Evolutionary conservation across 2,797 vertebrate genomes (phyloP).

Genomic region (Pachyuromys duprasi): DNA sequence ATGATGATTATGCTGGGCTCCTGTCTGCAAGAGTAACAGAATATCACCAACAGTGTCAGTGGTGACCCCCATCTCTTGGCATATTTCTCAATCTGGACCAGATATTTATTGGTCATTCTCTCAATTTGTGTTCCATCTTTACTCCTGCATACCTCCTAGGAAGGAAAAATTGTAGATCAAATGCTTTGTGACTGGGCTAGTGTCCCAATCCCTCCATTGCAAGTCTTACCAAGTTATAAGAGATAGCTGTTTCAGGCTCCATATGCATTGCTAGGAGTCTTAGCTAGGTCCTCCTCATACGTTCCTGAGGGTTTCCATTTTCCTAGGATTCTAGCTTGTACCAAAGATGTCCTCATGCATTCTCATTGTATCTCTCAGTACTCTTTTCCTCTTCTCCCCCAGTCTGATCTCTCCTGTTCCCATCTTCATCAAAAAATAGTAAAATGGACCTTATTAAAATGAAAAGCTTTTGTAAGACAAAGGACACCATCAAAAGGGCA

Average conservation of each 20-base stretch:
- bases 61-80: background rate
- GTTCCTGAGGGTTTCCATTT: background rate
- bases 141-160: background rate
- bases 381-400: background rate
- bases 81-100: background rate
- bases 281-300: background rate
- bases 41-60: background rate
- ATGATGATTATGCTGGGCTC: background rate
- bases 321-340: background rate
- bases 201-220: background rate
- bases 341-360: background rate
- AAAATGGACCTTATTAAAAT: background rate
- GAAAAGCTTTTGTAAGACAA: background rate
- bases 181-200: background rate
- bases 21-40: background rate
- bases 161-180: background rate
- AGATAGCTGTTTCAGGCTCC: background rate
- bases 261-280: background rate
- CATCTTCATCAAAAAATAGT: background rate
- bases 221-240: background rate
- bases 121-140: background rate
- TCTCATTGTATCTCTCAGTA: background rate
- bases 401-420: background rate
- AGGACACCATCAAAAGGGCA: background rate
- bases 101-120: background rate